Base-by-base conservation (phyloP, 92 coral and sea anemone genomes). In the Scolanthus callimorphus region DNA sequence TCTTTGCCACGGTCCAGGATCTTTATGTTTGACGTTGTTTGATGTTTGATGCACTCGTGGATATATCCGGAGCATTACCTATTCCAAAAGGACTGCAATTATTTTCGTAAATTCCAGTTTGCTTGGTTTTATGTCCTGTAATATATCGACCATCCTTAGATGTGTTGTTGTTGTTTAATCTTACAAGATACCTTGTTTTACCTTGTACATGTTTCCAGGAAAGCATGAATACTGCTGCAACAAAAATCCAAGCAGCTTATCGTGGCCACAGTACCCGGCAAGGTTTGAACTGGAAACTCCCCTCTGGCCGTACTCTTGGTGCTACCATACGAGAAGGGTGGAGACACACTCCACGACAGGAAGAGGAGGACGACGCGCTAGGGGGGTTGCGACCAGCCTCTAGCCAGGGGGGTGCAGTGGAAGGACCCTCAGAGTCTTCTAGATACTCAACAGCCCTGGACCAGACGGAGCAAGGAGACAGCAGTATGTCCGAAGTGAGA, bases 261-360 rank as follows among this genome's bases (percentile, higher is more conserved):
- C 80, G 99, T 22, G 99, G 99, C 15, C 89, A 94, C 81, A 94
- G 89, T 43, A 87, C 87, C 15, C 88, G 99, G 0, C 91, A 94
- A 30, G 91, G 99, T 0, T 53, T 68, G 11, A 77, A 81, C 70
- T 94, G 99, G 99, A 88, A 67, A 66, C 86, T 87, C 13, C 96
- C 96, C 8, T 87, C 96, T 17, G 96, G 96, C 9, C 90, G 78
- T 25, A 87, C 90, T 44, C 80, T 87, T 25, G 84, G 96, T 44
- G 84, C 80, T 29, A 74, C 85, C 57, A 67, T 87, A 31, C 63
- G 86, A 37, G 53, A 83, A 21, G 86, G 85, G 23, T 79, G 76
- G 25, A 73, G 79, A 26, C 74, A 63, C 60, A 67, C 72, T 31
- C 48, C 87, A 30, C 31, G 51, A 17, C 37, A 27, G 20, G 52